Evolutionary conservation across 2,113 vertebrate genomes (phyloP).

Genomic region (Diadophis punctatus): DNA sequence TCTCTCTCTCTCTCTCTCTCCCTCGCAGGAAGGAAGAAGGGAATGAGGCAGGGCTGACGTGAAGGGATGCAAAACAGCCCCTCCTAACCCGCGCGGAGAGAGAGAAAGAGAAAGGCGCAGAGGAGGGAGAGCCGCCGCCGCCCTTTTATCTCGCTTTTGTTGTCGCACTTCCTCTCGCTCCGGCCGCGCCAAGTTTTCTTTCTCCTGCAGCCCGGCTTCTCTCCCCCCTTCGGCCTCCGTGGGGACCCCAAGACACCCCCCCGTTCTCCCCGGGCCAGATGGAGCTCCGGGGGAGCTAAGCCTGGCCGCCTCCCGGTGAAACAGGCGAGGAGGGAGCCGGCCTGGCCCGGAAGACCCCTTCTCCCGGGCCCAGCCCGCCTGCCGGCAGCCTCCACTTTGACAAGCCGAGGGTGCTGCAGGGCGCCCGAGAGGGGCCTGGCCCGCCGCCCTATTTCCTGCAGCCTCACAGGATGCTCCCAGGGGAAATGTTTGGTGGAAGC

Average conservation of each 20-base stretch:
- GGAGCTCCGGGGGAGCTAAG: not conserved
- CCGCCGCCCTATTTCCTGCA: not conserved
- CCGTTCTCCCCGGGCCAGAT: not conserved
- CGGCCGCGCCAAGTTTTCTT: slow-evolving; percentile 58
- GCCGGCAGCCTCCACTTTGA: not conserved
- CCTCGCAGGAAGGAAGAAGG: slow-evolving; percentile 68
- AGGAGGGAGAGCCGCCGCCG: slow-evolving; percentile 48
- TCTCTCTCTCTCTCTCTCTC: slow-evolving; percentile 31
- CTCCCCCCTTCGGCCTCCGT: not conserved
- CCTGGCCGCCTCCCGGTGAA: not conserved
- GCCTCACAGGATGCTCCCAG: not conserved
- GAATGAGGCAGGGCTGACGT: slow-evolving; percentile 78
- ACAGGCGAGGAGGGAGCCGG: not conserved
- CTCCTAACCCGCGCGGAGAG: slow-evolving; percentile 64
- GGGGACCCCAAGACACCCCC: not conserved
- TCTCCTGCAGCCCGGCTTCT: not conserved
- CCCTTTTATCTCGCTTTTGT: slow-evolving; percentile 74
- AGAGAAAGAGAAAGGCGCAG: slow-evolving; percentile 15
- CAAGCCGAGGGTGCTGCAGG: not conserved
- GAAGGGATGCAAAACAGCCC: slow-evolving; percentile 78
- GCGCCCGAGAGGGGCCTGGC: not conserved
- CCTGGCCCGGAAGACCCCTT: not conserved
- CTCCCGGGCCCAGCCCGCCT: not conserved
- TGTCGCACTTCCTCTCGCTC: slow-evolving; percentile 51
- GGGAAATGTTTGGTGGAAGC: not conserved